Evolutionary conservation across 2,797 vertebrate species (phyloP), one percentile per base, ranked within the genome.

Genomic region (Ptychadena robeensis): DNA sequence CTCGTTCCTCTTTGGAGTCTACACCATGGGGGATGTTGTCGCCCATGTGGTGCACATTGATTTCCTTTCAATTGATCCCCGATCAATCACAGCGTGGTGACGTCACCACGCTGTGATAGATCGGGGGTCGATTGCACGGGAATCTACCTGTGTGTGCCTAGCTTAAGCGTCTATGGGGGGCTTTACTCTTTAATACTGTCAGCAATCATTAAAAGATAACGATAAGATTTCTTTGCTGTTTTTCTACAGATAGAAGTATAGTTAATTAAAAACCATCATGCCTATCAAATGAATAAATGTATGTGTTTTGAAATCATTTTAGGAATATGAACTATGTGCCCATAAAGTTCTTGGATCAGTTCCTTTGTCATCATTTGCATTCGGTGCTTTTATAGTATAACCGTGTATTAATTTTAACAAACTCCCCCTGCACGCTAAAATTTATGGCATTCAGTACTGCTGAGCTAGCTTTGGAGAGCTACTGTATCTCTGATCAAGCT

Each of bases 321-420:
- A 66, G n/a, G 74, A 66, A 66, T 65, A 40, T 44, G 18, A 67
- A 31, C 44, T 53, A 53, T 22, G 44, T 76, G 65, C 38, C 37
- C 65, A 77, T 77, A 66, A 77, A 77, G 28, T 25, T 64, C 38
- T 66, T 77, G 74, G 74, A 77, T 37, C 63, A 66, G 74, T 64
- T 65, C 74, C 74, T 77, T 32, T 40, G 31, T 77, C 28, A 31
- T 61, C 74, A 77, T 77, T 66, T 77, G 63, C 63, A 77, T 66
- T 48, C 27, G 74, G 38, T 77, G 74, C 74, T 66, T 44, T 48
- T 77, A 66, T 53, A 66, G 40, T 48, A 35, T 77, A 30, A 66
- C 64, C 74, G 61, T 77, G 37, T 66, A 65, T 66, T 66, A 37
- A 66, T 77, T 66, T 66, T 48, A 61, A 76, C 73, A 28, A 76